Evolutionary conservation across 1,140 invertebrate species (phyloP).

Genomic region (Tetramorium alpestre): DNA sequence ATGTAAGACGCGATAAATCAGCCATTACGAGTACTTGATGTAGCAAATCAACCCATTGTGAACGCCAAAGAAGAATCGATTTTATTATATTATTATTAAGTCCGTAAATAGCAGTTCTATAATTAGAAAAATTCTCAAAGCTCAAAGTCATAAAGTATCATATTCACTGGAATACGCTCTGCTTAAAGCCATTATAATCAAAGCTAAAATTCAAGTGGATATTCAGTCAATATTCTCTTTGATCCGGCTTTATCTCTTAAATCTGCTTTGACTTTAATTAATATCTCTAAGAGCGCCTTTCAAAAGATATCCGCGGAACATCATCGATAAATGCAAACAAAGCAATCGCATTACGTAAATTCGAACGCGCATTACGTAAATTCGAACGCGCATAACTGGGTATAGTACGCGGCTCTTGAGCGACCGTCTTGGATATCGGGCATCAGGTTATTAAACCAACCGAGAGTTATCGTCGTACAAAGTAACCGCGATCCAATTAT

Average conservation of each 20-base stretch:
- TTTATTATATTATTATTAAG: not conserved
- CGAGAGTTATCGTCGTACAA: slow-evolving; percentile 34
- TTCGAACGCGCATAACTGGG: not conserved
- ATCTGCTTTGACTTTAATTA: slow-evolving; percentile 11
- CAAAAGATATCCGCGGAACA: not conserved
- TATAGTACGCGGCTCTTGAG: not conserved
- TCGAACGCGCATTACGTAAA: not conserved
- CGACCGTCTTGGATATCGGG: slow-evolving; percentile 62
- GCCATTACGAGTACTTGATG: not conserved
- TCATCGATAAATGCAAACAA: slow-evolving; percentile 18
- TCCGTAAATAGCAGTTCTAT: not conserved
- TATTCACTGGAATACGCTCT: not conserved
- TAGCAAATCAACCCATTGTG: too few relatives aligned
- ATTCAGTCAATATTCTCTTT: not conserved
- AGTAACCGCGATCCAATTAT: slow-evolving; percentile 69
- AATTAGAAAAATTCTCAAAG: not conserved
- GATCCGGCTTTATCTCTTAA: slow-evolving; percentile 6
- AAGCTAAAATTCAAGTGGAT: not conserved
- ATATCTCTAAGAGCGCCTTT: not conserved
- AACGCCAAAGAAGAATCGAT: not conserved
- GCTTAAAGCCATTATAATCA: not conserved
- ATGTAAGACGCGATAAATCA: slow-evolving; percentile 15
- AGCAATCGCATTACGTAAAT: slow-evolving; percentile 25
- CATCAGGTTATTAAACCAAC: slow-evolving; percentile 67
- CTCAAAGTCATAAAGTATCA: not conserved